Conservation (phyloP, 2,888 invertebrate genomes). For the Agrochola lota region DNA sequence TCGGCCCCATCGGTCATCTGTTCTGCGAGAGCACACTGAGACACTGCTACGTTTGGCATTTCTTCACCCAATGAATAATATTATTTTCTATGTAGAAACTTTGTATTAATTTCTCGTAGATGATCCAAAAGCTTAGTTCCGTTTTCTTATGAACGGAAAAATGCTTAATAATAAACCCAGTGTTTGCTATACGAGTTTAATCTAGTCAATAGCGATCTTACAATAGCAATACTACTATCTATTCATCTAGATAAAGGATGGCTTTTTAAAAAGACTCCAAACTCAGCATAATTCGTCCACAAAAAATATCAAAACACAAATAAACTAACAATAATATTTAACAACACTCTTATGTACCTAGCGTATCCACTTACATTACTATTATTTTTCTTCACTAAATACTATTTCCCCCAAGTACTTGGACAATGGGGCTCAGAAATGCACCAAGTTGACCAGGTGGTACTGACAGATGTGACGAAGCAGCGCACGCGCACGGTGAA, state of each 20-base stretch:
- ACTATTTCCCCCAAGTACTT: slow-evolving; percentile 42
- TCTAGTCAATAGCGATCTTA: too few species aligned
- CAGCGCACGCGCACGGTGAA: slow-evolving; percentile 27
- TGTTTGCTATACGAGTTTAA: neutral
- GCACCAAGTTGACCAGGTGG: slow-evolving; percentile 64
- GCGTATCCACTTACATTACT: slow-evolving; percentile 23
- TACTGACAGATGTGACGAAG: slow-evolving; percentile 63
- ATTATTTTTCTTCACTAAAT: slow-evolving; percentile 53
- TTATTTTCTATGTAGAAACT: neutral
- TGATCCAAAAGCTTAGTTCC: neutral
- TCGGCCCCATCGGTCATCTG: too few species aligned
- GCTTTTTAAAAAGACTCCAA: neutral
- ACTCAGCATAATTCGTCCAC: too few species aligned
- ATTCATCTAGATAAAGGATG: neutral
- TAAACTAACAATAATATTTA: neutral
- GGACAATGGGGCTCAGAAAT: slow-evolving; percentile 55
- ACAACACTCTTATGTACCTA: neutral
- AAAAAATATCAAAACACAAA: neutral
- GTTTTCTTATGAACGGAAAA: neutral
- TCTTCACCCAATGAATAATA: neutral
- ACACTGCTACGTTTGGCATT: too few species aligned
- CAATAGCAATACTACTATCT: neutral
- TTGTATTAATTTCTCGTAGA: too few species aligned
- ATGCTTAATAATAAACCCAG: neutral
- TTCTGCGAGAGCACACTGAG: too few species aligned